Conservation (phyloP, 2,888 invertebrate genomes). For the Chloroclysta siterata region DNA sequence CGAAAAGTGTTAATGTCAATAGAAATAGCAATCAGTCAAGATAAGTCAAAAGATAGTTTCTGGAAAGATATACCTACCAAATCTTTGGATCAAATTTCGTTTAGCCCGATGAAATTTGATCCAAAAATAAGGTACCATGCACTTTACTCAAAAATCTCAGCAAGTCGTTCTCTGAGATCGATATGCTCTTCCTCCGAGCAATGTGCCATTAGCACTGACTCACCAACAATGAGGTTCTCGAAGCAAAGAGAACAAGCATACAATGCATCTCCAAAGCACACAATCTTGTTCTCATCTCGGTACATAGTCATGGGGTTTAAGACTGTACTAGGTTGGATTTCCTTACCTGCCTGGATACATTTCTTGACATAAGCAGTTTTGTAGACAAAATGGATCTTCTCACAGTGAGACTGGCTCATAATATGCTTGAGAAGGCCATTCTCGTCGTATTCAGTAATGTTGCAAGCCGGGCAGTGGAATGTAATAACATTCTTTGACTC, state of each 20-base stretch:
- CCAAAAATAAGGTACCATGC: constrained; percentile 25
- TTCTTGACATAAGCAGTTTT: constrained; percentile 79
- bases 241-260: constrained; percentile 78
- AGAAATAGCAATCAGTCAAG: constrained; percentile 12
- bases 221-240: constrained; percentile 72
- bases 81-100: constrained; percentile 14
- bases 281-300: constrained; percentile 77
- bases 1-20: constrained; percentile 17
- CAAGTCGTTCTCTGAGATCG: constrained; percentile 59
- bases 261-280: constrained; percentile 76
- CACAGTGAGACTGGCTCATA: constrained; percentile 68
- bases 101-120: constrained; percentile 22
- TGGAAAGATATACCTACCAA: background rate
- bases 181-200: constrained; percentile 63
- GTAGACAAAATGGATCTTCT: constrained; percentile 76
- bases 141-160: constrained; percentile 57
- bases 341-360: constrained; percentile 67
- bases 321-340: constrained; percentile 76
- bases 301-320: constrained; percentile 79
- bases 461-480: constrained; percentile 71
- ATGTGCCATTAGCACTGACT: constrained; percentile 74
- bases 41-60: constrained; percentile 16
- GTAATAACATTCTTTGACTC: constrained; percentile 55
- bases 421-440: constrained; percentile 68
- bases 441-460: constrained; percentile 62